A percentile compares a stretch with the other conserved stretches of the same genome.
Evolutionary conservation across 2,888 invertebrate species (phyloP).

Genomic region (Molanna angustata): DNA sequence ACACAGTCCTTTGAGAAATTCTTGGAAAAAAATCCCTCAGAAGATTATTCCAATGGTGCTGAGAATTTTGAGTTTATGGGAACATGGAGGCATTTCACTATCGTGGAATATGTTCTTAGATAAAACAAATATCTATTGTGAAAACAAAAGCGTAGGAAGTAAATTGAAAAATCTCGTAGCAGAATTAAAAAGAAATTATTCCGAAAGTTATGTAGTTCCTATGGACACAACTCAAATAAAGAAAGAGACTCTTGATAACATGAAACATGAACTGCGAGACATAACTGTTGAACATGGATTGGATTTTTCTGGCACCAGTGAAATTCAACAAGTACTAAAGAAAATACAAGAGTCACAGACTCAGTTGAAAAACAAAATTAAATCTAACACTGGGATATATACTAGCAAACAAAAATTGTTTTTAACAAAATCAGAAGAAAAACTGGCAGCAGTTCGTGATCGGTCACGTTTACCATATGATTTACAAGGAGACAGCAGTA

Average conservation of each 20-base stretch:
- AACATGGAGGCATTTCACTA: conserved; percentile 53
- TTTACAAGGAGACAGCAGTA: not conserved
- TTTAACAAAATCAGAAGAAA: conserved; percentile 6
- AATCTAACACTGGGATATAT: not conserved
- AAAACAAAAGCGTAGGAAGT: conserved; percentile 15
- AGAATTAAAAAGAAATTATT: conserved; percentile 22
- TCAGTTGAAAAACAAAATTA: not conserved
- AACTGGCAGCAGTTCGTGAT: not conserved
- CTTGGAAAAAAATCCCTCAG: conserved; percentile 50
- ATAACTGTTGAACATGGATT: conserved; percentile 7
- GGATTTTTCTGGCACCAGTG: not conserved
- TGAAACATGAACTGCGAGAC: conserved; percentile 14
- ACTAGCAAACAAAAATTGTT: not conserved
- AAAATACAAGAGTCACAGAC: conserved; percentile 3
- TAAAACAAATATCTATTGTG: conserved; percentile 18
- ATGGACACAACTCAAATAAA: conserved; percentile 7
- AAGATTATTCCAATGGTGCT: conserved; percentile 50
- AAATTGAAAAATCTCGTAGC: conserved; percentile 16
- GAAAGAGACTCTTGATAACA: conserved; percentile 3
- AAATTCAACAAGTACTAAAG: not conserved
- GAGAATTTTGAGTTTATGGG: conserved; percentile 54
- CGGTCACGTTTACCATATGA: not conserved
- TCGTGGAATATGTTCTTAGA: conserved; percentile 30
- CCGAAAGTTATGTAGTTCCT: conserved; percentile 1
- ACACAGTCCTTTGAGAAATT: conserved; percentile 48